phyloP scores from a whole-genome alignment of 2,113 vertebrate species.

The Hypanus sabinus region DNA sequence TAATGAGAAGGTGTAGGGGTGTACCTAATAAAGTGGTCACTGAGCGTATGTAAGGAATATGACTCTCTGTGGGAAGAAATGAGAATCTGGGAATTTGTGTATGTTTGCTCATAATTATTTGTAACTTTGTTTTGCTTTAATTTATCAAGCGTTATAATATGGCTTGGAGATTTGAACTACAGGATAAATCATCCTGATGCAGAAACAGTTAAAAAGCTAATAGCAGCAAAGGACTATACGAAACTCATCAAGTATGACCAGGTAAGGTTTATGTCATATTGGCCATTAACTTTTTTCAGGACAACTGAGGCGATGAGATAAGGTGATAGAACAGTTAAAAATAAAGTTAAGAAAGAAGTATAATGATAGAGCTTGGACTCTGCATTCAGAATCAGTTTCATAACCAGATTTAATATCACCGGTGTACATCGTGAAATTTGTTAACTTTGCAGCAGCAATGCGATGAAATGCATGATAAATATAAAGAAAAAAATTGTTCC shows the following conservation, averaged over 20 bases:
- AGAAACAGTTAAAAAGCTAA: slow-evolving; percentile 77
- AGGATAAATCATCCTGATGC: slow-evolving; percentile 79
- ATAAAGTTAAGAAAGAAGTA: neutral
- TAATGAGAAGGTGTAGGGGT: no score
- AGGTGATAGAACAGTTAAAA: neutral
- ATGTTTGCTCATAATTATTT: neutral
- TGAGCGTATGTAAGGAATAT: no score
- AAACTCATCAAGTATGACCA: slow-evolving; percentile 75
- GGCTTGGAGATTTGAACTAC: slow-evolving; percentile 97
- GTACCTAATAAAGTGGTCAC: no score
- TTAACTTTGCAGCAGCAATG: no score
- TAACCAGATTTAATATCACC: no score
- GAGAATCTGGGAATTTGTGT: slow-evolving; percentile 22
- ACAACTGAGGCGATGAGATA: neutral
- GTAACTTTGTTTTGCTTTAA: neutral
- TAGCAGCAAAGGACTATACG: slow-evolving; percentile 72
- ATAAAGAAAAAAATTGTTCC: no score
- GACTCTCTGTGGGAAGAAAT: no score
- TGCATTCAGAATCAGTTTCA: neutral
- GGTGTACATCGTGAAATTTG: no score
- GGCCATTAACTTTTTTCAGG: neutral
- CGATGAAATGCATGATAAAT: no score
- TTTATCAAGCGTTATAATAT: slow-evolving; percentile 67
- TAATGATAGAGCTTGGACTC: neutral
- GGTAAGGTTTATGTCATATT: slow-evolving; percentile 55